A percentile compares a stretch with the other conserved stretches of the same genome.
These are phyloP conservation scores for Sorex fumeus DNA, from an alignment of 2,113 vertebrate genomes.

Conservation along the genomic window DNA sequence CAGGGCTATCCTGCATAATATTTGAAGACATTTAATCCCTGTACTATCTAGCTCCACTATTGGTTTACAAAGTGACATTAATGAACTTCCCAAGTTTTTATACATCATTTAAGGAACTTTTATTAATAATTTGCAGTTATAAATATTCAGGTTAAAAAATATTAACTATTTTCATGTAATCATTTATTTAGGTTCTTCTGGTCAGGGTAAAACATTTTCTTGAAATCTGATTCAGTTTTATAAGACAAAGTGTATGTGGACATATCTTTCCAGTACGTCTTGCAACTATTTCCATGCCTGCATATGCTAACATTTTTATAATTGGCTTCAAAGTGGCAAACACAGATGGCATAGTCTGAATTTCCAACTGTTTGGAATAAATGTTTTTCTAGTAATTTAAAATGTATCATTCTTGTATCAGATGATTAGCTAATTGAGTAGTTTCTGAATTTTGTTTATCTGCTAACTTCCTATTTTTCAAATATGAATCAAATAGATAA, in stretches of 20 bases:
- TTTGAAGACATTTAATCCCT: no score
- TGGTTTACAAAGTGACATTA: no score
- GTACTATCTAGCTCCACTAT: no score
- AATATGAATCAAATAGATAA: slow-evolving; percentile 59
- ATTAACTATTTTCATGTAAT: slow-evolving; percentile 55
- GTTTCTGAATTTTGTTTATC: slow-evolving; percentile 68
- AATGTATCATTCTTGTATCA: slow-evolving; percentile 71
- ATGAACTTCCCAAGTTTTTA: no score
- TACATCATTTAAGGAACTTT: not conserved
- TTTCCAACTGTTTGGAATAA: slow-evolving; percentile 81
- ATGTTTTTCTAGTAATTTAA: slow-evolving; percentile 78
- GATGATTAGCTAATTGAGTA: slow-evolving; percentile 53
- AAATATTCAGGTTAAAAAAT: slow-evolving; percentile 60
- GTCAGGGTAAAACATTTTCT: slow-evolving; percentile 54
- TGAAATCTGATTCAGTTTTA: slow-evolving; percentile 57
- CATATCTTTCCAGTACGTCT: slow-evolving; percentile 76
- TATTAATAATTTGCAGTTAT: not conserved
- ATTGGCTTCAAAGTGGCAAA: slow-evolving; percentile 84
- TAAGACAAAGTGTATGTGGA: slow-evolving; percentile 69
- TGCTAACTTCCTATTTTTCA: slow-evolving; percentile 72
- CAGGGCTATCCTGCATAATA: no score
- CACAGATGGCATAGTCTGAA: slow-evolving; percentile 84
- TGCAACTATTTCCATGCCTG: slow-evolving; percentile 81
- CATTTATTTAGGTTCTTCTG: slow-evolving; percentile 43
- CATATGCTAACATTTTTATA: slow-evolving; percentile 87